phyloP scores from a whole-genome alignment of 2,113 vertebrate species.

The Shinisaurus crocodilurus region DNA sequence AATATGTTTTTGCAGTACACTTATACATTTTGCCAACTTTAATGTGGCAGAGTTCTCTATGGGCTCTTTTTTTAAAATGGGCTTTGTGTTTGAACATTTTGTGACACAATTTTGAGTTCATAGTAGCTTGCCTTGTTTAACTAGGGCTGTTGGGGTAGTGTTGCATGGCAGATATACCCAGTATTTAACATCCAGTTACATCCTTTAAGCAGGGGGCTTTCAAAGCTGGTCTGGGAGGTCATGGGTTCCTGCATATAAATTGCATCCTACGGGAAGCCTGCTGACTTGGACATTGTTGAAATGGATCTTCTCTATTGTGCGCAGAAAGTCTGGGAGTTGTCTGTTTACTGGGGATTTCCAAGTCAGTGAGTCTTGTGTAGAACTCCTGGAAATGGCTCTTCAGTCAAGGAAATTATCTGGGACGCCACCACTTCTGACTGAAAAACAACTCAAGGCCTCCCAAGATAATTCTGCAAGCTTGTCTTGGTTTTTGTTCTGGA shows the following conservation, averaged over 20 bases:
- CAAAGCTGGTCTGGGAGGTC: neutral
- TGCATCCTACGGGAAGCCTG: neutral
- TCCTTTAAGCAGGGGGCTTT: constrained; percentile 8
- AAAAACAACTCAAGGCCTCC: neutral
- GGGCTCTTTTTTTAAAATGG: too few species aligned
- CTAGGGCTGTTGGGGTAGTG: neutral
- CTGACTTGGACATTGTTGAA: neutral
- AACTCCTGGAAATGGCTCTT: neutral
- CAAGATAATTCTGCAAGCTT: neutral
- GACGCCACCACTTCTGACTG: neutral
- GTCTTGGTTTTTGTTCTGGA: neutral
- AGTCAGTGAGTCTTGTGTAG: neutral
- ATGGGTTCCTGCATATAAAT: constrained; percentile 13
- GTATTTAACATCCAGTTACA: neutral
- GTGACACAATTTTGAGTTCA: too few species aligned
- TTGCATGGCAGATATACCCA: neutral
- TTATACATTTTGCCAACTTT: too few species aligned
- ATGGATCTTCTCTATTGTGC: neutral
- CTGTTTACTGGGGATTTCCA: neutral
- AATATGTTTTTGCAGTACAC: neutral
- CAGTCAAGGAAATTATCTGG: neutral
- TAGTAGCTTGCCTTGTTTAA: neutral
- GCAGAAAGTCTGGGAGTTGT: neutral
- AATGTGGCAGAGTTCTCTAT: too few species aligned
- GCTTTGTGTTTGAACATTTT: neutral